Base-by-base conservation (phyloP, 2,113 vertebrate genomes). In the Conger conger region DNA sequence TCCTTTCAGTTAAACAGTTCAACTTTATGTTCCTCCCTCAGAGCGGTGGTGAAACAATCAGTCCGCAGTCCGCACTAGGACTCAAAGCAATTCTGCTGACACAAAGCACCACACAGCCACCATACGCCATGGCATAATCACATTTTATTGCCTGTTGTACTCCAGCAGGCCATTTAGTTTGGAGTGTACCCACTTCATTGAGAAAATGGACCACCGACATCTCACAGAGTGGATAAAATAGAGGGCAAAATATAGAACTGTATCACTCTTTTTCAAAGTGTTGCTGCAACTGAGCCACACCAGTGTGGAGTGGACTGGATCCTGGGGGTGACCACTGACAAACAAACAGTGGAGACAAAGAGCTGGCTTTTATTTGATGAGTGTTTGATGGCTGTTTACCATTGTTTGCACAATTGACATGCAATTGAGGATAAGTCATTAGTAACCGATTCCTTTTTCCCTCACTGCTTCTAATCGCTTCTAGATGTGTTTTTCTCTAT, bases 31-130 rank as follows among this genome's bases (percentile, higher is more conserved):
- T 63, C 20, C 45, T 18, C 2, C 0, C 33, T 36, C 4, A 30
- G 35, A 79, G 86, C 86, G 53, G 80, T 27, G 36, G 33, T 38
- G 23, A 33, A 73, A 86, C 82, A 83, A 80, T 81, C 0, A 30
- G 84, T 84, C 85, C 85, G 89, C 84, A 87, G 84, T 86, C 87
- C 35, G 53, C 9, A 36, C 30, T n/a, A 57, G 37, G 54, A 50
- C 30, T 37, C 35, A 30, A 20, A 82, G 30, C 30, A 88, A 87
- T 86, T 86, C 83, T 87, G 23, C 84, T 86, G 53, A 33, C 30
- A 3, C 42, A 78, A 83, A 76, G 60, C 68, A 36, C n/a, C 73
- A 40, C 16, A 76, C 38, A 30, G 27, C n/a, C 27, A 15, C 68
- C 15, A 18, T 78, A 36, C 73, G 50, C 40, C 63, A 76, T 40